Conservation (phyloP, 2,113 vertebrate species). For the Tylochromis polylepis region DNA sequence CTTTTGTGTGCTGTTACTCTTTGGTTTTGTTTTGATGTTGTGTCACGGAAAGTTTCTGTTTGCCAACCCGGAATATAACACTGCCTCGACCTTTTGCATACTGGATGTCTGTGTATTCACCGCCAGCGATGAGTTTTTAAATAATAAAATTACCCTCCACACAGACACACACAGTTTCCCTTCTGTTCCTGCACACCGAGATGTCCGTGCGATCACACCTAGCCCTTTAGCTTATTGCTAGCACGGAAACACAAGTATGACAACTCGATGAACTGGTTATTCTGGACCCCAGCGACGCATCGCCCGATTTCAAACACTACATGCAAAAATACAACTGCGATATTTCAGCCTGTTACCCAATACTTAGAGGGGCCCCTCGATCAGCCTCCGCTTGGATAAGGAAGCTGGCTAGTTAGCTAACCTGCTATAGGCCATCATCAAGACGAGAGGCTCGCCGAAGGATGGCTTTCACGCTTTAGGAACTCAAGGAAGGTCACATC, state of each 20-base stretch:
- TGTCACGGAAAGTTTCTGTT: background rate
- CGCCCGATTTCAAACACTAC: background rate
- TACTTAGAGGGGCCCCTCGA: background rate
- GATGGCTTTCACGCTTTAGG: slow-evolving; percentile 60
- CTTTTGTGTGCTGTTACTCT: background rate
- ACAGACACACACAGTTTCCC: background rate
- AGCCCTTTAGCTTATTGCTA: slow-evolving; percentile 62
- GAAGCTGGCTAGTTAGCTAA: slow-evolving; percentile 52
- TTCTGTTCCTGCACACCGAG: slow-evolving; percentile 12
- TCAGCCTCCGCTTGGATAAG: background rate
- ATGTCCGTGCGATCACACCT: slow-evolving; percentile 39
- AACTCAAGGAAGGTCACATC: slow-evolving; percentile 73
- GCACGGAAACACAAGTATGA: slow-evolving; percentile 31
- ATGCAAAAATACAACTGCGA: background rate
- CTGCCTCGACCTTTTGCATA: background rate
- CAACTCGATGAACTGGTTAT: slow-evolving; percentile 59
- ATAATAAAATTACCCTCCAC: background rate
- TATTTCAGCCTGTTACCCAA: background rate
- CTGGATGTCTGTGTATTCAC: accelerated
- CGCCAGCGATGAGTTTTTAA: background rate
- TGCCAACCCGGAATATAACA: background rate
- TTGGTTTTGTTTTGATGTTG: background rate
- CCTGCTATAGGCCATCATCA: slow-evolving; percentile 63
- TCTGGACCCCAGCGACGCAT: background rate
- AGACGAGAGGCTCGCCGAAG: slow-evolving; percentile 54